Evolutionary conservation across 2,797 vertebrate species (phyloP), one percentile per base, ranked within the genome.

Genomic region (Helarctos malayanus): DNA sequence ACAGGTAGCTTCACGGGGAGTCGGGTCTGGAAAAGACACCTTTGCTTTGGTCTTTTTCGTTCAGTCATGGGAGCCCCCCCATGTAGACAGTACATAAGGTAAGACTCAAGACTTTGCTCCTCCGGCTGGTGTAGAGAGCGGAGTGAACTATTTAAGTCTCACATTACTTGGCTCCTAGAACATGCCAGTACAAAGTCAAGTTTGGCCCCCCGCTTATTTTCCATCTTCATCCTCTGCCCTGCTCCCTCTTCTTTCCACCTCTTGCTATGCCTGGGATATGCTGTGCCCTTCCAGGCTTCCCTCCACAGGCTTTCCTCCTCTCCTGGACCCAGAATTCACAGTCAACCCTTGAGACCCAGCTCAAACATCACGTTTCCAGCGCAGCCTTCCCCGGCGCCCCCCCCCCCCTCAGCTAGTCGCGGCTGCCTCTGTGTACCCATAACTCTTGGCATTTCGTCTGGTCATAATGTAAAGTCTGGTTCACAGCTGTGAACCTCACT

Each of bases 81-180:
- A 7, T 6, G 1, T 32, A 45, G 52, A 23, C 89, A 0, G 5
- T 41, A 10, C 6, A 13, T 1, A 12, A 69, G 14, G 59, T 18
- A 68, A 68, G 63, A 47, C 56, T 54, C 7, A 32, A 73, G 32
- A 83, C 7, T 35, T 27, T 1, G 1, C 0, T 23, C n/a, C 29
- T 47, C 59, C n/a, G 41, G 21, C 27, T 27, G 45, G 32, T n/a
- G 1, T 14, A 29, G 13, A 52, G n/a, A 14, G 6, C 3, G 0
- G 32, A 78, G 81, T 3, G 12, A 29, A 54, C 25, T 19, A 14
- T 65, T 84, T 38, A 71, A 38, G 35, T 32, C 35, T 89, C 25
- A 18, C 14, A 4, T 9, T 38, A 8, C 56, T 76, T 68, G 65
- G 63, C 63, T 69, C 25, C 86, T 3, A 16, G 38, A 94, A 78